Evolutionary conservation across 2,113 vertebrate species (phyloP), one percentile per base, ranked within the genome.

Genomic region (Motacilla alba): DNA sequence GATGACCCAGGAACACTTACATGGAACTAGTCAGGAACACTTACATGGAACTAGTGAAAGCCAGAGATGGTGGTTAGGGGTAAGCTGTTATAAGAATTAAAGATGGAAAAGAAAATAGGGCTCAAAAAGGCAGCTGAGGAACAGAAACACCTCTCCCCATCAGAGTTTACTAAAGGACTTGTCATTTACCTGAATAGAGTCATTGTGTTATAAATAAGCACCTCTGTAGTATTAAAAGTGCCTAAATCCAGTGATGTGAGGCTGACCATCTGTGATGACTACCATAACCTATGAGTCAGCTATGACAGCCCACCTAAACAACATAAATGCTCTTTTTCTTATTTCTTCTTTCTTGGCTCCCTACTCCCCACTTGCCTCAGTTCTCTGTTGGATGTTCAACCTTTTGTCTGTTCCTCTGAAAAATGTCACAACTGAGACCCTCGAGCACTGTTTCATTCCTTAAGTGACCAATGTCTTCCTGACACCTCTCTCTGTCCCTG

Each of bases 261-360:
- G 28, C 13, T 49, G 24, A 13, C 5, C 46, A 30, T 58, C 60
- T 60, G 22, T 53, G 27, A 26, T 18, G 39, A 59, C 24, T 46
- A 6, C 21, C 22, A 52, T 7, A 67, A 73, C 10, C 15, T 35
- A 1, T 59, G 15, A 55, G 24, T 7, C 28, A 74, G 26, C 17
- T 31, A 14, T 7, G 30, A 27, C 15, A 83, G 30, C 21, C 24
- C 33, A 52, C 11, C 24, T 41, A 21, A 13, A 7, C 46, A 52
- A 17, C 7, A 13, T 0, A 1, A 6, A 24, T 1, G 0, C 2
- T 35, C 55, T 3, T 86, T 81, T 63, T 22, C 26, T 78, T 4
- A 3, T 0, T 0, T 13, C 26, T 50, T 66, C 39, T 11, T 56
- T 31, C 15, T 4, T 69, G 23, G 5, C 1, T 67, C 3, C 1